Conservation (phyloP, 2,888 invertebrate genomes). For the Mamestra brassicae region DNA sequence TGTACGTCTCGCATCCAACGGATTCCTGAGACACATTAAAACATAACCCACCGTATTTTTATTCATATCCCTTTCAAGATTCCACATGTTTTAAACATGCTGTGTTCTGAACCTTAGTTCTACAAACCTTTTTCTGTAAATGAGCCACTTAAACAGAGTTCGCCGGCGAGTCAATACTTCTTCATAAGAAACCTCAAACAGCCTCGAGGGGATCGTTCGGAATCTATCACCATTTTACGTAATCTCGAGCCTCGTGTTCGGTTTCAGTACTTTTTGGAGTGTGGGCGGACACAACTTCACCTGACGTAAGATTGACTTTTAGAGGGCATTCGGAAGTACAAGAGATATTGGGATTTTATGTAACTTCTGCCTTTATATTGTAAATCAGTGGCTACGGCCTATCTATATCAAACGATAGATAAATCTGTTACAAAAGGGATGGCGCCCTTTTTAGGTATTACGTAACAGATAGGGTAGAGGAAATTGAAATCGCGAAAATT, state of each 20-base stretch:
- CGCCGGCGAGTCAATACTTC: slow-evolving; percentile 54
- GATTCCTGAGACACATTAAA: background rate
- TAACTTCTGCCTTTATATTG: slow-evolving; percentile 29
- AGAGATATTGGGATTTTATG: slow-evolving; percentile 41
- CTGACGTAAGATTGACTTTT: slow-evolving; percentile 63
- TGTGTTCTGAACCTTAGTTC: slow-evolving; percentile 18
- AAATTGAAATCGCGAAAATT: slow-evolving; percentile 29
- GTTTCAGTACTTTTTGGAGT: slow-evolving; percentile 48
- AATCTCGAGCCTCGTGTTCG: slow-evolving; percentile 50
- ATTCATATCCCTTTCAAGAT: slow-evolving; percentile 1
- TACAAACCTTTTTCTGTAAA: slow-evolving; percentile 54
- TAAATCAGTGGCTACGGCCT: slow-evolving; percentile 20
- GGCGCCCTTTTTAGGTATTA: slow-evolving; percentile 4
- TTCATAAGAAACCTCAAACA: slow-evolving; percentile 59
- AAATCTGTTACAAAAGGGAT: slow-evolving; percentile 25
- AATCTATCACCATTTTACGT: slow-evolving; percentile 67
- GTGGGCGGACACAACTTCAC: slow-evolving; percentile 40
- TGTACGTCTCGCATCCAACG: too few relatives aligned
- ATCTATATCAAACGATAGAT: slow-evolving; percentile 26
- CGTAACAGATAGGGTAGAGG: slow-evolving; percentile 7
- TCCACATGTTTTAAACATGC: slow-evolving; percentile 16
- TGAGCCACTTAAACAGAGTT: slow-evolving; percentile 57
- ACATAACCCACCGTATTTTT: slow-evolving; percentile 1
- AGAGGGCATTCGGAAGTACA: slow-evolving; percentile 42
- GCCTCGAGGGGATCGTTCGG: slow-evolving; percentile 56